Evolutionary conservation across 2,797 vertebrate genomes (phyloP), one percentile per base, ranked within the genome.

Genomic region (Poliocrania exsul): DNA sequence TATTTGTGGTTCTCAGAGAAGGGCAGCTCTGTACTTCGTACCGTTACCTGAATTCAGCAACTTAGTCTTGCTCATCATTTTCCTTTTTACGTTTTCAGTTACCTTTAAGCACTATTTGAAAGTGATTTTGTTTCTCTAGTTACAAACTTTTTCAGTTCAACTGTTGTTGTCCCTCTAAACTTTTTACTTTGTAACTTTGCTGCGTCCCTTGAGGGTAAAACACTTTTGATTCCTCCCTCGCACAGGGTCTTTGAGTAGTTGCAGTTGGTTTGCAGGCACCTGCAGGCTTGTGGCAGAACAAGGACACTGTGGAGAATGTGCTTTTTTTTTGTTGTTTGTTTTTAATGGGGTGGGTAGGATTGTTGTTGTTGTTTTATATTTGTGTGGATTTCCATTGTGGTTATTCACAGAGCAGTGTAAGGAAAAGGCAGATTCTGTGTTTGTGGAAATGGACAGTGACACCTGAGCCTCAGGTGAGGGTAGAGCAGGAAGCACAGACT

Each of bases 381-480:
- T 66, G 31, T 2, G 16, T 85, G 51, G 11, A 3, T 90, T 73
- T 19, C 14, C 16, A 15, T 15, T 4, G 14, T n/a, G 18, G 15
- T 31, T 18, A 1, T 58, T 69, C 17, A 11, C 4, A 9, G 42
- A 53, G 28, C 6, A 8, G 4, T n/a, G 69, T n/a, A 51, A 93
- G 18, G 37, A 67, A 61, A 50, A 64, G 38, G 13, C 16, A 29
- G 2, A 2, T 37, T 51, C 8, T 73, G 6, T 35, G 33, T 49
- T 49, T 24, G 1, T 54, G 64, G 35, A 21, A 38, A 24, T 28
- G 24, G 46, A 3, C 67, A 21, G 73, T 65, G 66, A 20, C 10
- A 13, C 10, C 19, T 42, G 42, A 54, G 8, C 6, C 7, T 74
- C 17, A 7, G 0, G 1, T 16, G 28, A 26, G n/a, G 0, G 0